phyloP scores from a whole-genome alignment of 2,113 vertebrate species.

The Hymenochirus boettgeri region DNA sequence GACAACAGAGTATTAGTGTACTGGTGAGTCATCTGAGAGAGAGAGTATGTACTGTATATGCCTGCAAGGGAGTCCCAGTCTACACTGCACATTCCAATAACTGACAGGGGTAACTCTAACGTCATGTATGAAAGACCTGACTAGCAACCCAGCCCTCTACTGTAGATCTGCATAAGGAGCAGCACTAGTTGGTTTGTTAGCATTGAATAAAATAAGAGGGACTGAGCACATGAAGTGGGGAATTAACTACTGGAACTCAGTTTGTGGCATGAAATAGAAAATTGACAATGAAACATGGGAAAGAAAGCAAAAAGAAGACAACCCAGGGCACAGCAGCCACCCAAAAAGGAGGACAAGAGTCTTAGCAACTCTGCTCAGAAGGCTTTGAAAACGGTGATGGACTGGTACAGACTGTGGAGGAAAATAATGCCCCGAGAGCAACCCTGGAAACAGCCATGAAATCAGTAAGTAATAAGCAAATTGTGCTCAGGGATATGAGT shows the following conservation, averaged over 20 bases:
- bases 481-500: background rate
- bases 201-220: background rate
- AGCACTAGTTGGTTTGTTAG: background rate
- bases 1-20: background rate
- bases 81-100: background rate
- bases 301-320: background rate
- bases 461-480: conserved; percentile 13
- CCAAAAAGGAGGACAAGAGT: background rate
- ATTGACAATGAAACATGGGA: background rate
- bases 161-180: conserved; percentile 2
- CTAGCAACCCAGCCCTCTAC: conserved; percentile 19
- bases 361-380: conserved; percentile 9
- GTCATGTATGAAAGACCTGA: too few species aligned
- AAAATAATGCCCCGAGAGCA: background rate
- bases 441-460: conserved; percentile 6
- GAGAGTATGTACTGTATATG: background rate
- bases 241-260: background rate
- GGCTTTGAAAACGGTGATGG: conserved; percentile 14
- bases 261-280: background rate
- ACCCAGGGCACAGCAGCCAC: too few species aligned
- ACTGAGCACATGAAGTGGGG: background rate
- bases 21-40: conserved; percentile 22
- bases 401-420: conserved; percentile 20
- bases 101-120: background rate
- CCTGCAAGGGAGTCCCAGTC: conserved; percentile 15